Conservation (phyloP, 2,113 vertebrate species). For the Saccopteryx bilineata region DNA sequence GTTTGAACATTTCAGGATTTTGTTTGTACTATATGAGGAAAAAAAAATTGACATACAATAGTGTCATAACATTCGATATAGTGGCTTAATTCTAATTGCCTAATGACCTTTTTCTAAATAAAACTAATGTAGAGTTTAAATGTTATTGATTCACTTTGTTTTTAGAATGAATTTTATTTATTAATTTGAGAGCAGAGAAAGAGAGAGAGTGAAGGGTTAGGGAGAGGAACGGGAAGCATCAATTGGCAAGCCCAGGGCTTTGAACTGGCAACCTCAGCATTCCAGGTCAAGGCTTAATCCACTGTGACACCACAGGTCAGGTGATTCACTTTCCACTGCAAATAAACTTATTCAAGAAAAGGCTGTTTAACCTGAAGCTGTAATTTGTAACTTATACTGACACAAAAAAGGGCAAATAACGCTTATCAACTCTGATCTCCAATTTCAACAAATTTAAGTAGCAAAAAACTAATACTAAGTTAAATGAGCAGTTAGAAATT, state of each 20-base stretch:
- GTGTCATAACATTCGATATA: not conserved
- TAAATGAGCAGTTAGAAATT: not conserved
- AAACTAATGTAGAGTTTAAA: constrained; percentile 48
- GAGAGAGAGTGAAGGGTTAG: too few species aligned
- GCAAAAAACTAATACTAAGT: constrained; percentile 46
- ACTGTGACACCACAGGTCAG: too few species aligned
- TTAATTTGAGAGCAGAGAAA: too few species aligned
- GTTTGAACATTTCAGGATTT: constrained; percentile 99
- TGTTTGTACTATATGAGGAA: constrained; percentile 95
- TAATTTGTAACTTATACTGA: constrained; percentile 13
- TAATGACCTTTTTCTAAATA: constrained; percentile 46
- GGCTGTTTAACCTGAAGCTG: not conserved
- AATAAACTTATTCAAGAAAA: constrained; percentile 9
- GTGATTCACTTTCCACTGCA: not conserved
- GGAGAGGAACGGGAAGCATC: too few species aligned
- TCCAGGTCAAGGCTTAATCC: too few species aligned
- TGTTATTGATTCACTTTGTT: not conserved
- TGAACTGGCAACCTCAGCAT: too few species aligned
- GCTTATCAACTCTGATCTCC: constrained; percentile 22
- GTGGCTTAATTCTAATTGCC: constrained; percentile 8
- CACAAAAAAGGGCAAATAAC: not conserved
- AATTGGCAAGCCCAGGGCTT: too few species aligned
- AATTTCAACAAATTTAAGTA: constrained; percentile 35
- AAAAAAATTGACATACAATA: constrained; percentile 72
- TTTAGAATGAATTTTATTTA: too few species aligned